Evolutionary conservation across 2,797 vertebrate genomes (phyloP).

Genomic region (Acridotheres tristis): DNA sequence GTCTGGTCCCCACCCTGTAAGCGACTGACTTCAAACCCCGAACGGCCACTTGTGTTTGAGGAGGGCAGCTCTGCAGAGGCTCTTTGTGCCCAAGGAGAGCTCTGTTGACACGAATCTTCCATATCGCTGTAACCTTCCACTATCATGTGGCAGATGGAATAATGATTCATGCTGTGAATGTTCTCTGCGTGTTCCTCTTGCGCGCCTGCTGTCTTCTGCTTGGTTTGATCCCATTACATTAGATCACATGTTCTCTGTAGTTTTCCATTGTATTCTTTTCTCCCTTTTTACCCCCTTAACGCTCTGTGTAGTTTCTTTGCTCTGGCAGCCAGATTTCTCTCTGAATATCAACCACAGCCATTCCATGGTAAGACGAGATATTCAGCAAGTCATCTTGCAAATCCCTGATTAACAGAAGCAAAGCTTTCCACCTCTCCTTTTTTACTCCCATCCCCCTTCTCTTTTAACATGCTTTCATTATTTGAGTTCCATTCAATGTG

Average conservation of each 20-base stretch:
- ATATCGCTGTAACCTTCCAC: slow-evolving; percentile 55
- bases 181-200: slow-evolving; percentile 65
- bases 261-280: slow-evolving; percentile 63
- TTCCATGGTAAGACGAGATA: slow-evolving; percentile 61
- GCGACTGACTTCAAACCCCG: neutral
- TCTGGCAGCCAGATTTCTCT: slow-evolving; percentile 59
- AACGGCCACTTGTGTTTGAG: neutral
- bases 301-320: slow-evolving; percentile 64
- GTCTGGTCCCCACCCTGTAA: slow-evolving; percentile 9
- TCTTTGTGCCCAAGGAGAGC: slow-evolving; percentile 46
- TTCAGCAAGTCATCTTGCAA: slow-evolving; percentile 63
- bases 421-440: slow-evolving; percentile 24
- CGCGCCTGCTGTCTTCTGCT: slow-evolving; percentile 66
- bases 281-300: neutral
- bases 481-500: slow-evolving; percentile 74
- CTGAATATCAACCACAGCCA: slow-evolving; percentile 60
- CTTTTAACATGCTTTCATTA: slow-evolving; percentile 60
- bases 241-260: slow-evolving; percentile 60
- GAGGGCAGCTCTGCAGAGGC: slow-evolving; percentile 52
- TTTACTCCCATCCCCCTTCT: neutral
- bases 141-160: slow-evolving; percentile 62
- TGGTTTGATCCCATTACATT: slow-evolving; percentile 66
- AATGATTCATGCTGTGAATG: slow-evolving; percentile 67
- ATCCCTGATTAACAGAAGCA: slow-evolving; percentile 58
- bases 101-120: slow-evolving; percentile 54